Percentiles rank a stretch among this genome's conserved stretches.
These are phyloP conservation scores for Drosophila subobscura DNA, from an alignment of 1,140 invertebrate genomes.

Conservation along the genomic window DNA sequence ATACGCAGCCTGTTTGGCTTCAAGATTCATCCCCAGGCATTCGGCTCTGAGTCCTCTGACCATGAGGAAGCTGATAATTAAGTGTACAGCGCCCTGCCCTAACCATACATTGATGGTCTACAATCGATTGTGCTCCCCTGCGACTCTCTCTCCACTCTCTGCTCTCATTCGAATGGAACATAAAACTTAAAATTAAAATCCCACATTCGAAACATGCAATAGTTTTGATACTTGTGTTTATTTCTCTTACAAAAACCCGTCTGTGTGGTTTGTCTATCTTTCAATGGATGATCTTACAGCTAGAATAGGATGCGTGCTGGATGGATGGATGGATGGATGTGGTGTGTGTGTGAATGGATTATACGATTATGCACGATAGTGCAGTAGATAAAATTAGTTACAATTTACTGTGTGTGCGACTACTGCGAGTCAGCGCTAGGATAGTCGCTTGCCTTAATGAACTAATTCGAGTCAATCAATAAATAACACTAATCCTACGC, in stretches of 20 bases:
- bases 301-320: conserved; percentile 28
- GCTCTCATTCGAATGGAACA: no score
- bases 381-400: conserved; percentile 19
- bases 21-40: conserved; percentile 56
- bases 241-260: no score
- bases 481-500: conserved; percentile 25
- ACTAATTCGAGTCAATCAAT: conserved; percentile 52
- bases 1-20: conserved; percentile 56
- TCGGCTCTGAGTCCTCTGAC: neutral
- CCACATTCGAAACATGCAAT: no score
- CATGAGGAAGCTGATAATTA: conserved; percentile 19
- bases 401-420: conserved; percentile 5
- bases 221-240: no score
- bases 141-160: no score
- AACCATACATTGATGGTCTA: no score
- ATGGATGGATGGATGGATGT: neutral
- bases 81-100: no score
- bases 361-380: neutral
- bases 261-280: no score
- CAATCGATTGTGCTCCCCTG: no score
- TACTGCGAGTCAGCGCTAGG: conserved; percentile 21
- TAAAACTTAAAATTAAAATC: no score
- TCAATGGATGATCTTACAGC: conserved; percentile 6
- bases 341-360: neutral
- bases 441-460: conserved; percentile 27